Conservation (phyloP, 2,113 vertebrate species). For the Hymenochirus boettgeri region DNA sequence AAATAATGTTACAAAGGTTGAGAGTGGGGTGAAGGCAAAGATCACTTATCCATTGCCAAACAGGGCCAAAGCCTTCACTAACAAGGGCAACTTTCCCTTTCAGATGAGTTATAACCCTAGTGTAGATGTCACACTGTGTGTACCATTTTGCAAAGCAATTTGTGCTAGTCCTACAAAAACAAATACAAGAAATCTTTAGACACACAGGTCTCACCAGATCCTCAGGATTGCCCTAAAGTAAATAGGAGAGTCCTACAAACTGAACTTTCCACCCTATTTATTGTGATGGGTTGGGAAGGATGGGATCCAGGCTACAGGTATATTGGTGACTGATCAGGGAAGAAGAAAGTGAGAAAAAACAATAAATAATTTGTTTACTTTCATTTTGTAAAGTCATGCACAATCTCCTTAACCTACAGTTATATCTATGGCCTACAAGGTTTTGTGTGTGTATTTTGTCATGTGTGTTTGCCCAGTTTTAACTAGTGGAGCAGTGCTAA, state of each 20-base stretch:
- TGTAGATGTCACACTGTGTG: slow-evolving; percentile 42
- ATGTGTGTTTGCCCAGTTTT: too few relatives aligned
- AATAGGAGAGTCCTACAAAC: background rate
- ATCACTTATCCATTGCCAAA: slow-evolving; percentile 1
- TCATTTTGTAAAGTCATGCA: too few relatives aligned
- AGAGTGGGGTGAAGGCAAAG: background rate
- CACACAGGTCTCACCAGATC: slow-evolving; percentile 16
- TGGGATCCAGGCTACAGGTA: too few relatives aligned
- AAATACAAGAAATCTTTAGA: slow-evolving; percentile 24
- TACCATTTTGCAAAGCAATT: slow-evolving; percentile 35
- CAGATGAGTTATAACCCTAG: slow-evolving; percentile 23
- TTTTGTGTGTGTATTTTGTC: too few relatives aligned
- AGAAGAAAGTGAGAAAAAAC: too few relatives aligned
- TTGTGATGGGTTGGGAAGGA: too few relatives aligned
- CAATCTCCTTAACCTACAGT: too few relatives aligned
- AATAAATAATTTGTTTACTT: too few relatives aligned
- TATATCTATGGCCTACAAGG: too few relatives aligned
- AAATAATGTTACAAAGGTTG: slow-evolving; percentile 7
- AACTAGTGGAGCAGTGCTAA: too few relatives aligned
- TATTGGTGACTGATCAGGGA: too few relatives aligned
- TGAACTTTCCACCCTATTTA: background rate
- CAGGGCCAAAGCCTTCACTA: slow-evolving; percentile 4
- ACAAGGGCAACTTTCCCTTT: slow-evolving; percentile 22
- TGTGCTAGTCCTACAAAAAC: slow-evolving; percentile 39
- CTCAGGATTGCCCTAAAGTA: slow-evolving; percentile 11